phyloP scores from a whole-genome alignment of 1,140 invertebrate genomes.

The Laodelphax striatellus region DNA sequence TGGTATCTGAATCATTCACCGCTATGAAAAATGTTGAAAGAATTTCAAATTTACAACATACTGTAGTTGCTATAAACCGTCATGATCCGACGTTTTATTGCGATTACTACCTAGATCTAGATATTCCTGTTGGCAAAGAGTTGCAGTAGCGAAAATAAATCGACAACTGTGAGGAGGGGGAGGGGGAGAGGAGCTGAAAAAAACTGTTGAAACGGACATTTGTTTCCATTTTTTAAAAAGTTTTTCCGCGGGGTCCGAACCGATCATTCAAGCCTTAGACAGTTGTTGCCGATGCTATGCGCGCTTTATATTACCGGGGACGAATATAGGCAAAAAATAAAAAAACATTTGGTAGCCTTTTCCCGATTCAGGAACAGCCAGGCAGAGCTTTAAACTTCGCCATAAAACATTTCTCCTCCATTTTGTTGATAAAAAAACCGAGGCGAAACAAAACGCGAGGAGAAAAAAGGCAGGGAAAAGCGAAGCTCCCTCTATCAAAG shows the following conservation, averaged over 20 bases:
- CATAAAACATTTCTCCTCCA: slow-evolving; percentile 3
- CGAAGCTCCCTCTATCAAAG: slow-evolving; percentile 1
- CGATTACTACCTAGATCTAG: no score
- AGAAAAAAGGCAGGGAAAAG: neutral
- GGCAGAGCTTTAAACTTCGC: neutral
- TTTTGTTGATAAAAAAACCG: slow-evolving; percentile 1
- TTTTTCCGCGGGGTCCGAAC: neutral
- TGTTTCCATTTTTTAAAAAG: slow-evolving; percentile 1
- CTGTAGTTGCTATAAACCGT: no score
- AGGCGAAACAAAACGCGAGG: neutral
- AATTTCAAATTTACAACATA: no score
- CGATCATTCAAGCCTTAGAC: slow-evolving; percentile 2
- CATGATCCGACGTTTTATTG: no score
- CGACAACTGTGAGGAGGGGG: no score
- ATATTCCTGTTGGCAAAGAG: no score
- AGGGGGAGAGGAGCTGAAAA: no score
- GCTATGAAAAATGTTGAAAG: no score
- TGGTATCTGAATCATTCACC: no score
- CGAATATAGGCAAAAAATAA: neutral
- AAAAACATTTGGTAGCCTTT: neutral
- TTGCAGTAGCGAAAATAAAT: no score
- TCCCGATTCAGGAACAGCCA: neutral
- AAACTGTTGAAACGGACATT: neutral
- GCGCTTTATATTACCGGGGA: neutral
- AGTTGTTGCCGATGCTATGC: neutral